phyloP scores from a whole-genome alignment of 37 sponge, comb jelly and placozoan genomes.

The Agelas oroides region DNA sequence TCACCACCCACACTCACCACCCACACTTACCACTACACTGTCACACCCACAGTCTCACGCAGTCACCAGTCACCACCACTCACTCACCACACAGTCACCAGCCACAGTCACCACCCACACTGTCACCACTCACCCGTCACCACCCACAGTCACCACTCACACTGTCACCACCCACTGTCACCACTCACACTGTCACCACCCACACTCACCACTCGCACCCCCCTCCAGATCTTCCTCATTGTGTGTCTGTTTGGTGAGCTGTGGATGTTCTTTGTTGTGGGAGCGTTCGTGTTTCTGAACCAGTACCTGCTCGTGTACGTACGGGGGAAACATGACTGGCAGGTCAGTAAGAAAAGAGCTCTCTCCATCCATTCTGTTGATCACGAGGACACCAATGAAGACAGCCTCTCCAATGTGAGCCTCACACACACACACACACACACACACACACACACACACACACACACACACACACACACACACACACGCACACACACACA shows the following conservation, averaged over 20 bases:
- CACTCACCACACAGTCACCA: too few relatives aligned
- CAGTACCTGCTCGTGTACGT: conserved; percentile 69
- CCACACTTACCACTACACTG: too few relatives aligned
- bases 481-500: too few relatives aligned
- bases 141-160: neutral
- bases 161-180: neutral
- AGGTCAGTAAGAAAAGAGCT: neutral
- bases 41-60: too few relatives aligned
- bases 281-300: conserved; percentile 57
- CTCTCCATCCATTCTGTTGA: too few relatives aligned
- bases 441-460: too few relatives aligned
- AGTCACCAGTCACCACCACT: too few relatives aligned
- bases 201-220: neutral
- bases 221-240: conserved; percentile 72
- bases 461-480: neutral
- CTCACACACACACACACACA: neutral
- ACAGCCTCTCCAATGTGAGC: neutral
- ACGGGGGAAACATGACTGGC: conserved; percentile 31
- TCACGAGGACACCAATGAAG: too few relatives aligned
- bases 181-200: neutral
- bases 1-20: too few relatives aligned
- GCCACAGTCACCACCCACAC: too few relatives aligned
- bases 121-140: neutral
- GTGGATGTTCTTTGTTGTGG: conserved; percentile 78
- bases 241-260: conserved; percentile 68